These are phyloP conservation scores for Drosophila conformis DNA, from an alignment of 2,888 invertebrate species.

Conservation along the genomic window DNA sequence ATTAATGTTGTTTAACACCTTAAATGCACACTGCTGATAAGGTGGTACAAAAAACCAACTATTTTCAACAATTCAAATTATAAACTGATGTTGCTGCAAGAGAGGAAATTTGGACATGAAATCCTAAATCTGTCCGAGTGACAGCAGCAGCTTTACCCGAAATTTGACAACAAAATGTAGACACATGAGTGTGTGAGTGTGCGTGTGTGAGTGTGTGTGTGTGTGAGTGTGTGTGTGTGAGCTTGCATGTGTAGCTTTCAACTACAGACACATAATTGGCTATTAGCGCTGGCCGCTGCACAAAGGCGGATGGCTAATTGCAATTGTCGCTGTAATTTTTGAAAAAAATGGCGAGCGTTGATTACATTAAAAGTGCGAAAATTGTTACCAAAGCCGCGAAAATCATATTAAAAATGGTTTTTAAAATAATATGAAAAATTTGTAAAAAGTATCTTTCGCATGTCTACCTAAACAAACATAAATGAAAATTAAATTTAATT, in stretches of 20 bases:
- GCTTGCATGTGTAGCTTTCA: conserved; percentile 4
- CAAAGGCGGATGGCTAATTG: conserved; percentile 45
- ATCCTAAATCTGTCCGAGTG: conserved; percentile 57
- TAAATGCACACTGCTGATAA: conserved; percentile 20
- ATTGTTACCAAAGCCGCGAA: conserved; percentile 47
- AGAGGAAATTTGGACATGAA: conserved; percentile 50
- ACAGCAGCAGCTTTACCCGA: conserved; percentile 37
- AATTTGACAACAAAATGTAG: conserved; percentile 1
- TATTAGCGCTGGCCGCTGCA: conserved; percentile 65
- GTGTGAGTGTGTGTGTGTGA: background rate
- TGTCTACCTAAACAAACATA: conserved; percentile 58
- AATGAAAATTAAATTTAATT: conserved; percentile 76
- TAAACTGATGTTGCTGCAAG: conserved; percentile 42
- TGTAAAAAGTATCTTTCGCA: conserved; percentile 2
- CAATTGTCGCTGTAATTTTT: conserved; percentile 25
- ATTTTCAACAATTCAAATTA: conserved; percentile 53
- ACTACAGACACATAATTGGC: conserved; percentile 68
- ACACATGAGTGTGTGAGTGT: conserved; percentile 2
- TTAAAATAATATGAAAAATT: background rate
- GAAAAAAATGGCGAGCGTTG: conserved; percentile 58
- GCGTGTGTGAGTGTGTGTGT: background rate
- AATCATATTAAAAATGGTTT: conserved; percentile 31
- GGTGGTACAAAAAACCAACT: conserved; percentile 18
- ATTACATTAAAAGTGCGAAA: conserved; percentile 77
- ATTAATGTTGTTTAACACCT: background rate